Base-by-base conservation (phyloP, 2,113 vertebrate species). In the Corynorhinus townsendii region DNA sequence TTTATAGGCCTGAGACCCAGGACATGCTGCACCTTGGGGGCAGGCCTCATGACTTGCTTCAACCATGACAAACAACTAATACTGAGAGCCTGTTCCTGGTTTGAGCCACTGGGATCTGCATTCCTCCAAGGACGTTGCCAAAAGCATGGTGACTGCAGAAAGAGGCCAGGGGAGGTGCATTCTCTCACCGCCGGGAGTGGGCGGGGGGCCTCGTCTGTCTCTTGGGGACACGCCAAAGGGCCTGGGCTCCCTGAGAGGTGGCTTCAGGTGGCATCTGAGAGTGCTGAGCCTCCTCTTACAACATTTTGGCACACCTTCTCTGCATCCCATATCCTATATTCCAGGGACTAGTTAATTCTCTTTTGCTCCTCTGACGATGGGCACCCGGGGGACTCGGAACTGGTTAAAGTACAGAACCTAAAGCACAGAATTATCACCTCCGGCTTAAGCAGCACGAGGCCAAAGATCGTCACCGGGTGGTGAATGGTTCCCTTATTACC, bases 141-240 rank as follows among this genome's bases (percentile, higher is more conserved):
- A 40, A 54, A 68, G 45, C 17, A 2, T 0, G 20, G 59, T 2
- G 14, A 1, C 4, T 8, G 12, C 7, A 0, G 1, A 15, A 11
- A 26, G n/a, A 7, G 10, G n/a, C 14, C 33, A 0, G 7, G 19
- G 52, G 30, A 10, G 12, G 47, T 0, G 35, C 1, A 2, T 33
- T 66, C 59, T 26, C 54, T 45, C 59, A 35, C 54, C 9, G 19
- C 3, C 17, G 7, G 0, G 16, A 45, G 12, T 24, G 56, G 28
- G 19, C 22, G 2, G 11, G 38, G 33, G 86, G 33, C 17, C n/a
- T 40, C 8, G 0, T 7, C 43, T 6, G 0, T 14, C 20, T 26
- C 28, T 1, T 4, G 16, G 49, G 26, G 47, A 47, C 12, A 0
- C 2, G 4, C 71, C 30, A 0, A 0, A 40, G 20, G 4, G 24